Evolutionary conservation across 1,140 invertebrate species (phyloP), one percentile per base, ranked within the genome.

Genomic region (Drosophila rufa): DNA sequence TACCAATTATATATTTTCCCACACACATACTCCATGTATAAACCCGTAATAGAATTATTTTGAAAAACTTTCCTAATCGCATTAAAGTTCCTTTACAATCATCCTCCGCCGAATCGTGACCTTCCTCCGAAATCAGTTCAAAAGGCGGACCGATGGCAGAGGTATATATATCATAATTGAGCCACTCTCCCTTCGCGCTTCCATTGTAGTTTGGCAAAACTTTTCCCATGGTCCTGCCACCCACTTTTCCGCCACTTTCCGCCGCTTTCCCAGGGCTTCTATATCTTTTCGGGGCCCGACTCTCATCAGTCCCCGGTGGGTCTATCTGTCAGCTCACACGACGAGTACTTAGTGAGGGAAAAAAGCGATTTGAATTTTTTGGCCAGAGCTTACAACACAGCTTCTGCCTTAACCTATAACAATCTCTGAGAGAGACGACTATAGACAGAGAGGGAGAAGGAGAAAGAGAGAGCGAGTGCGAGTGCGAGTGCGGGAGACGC

Each of bases 301-400:
- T 66, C 36, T 33, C 38, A 69, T 69, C 66, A 33, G 36, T 38
- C 27, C 27, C 36, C 40, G 6, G 61, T 43, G 60, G 61, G 66
- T 66, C 66, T 51, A 67, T 69, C 66, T 68, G 62, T 53, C 66
- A 53, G 62, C 47, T 68, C 38, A 4, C 27, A 36, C 38, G 66
- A 42, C n/a, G 65, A 70, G 65, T 57, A 71, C 25, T 71, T 68
- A 69, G 40, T 27, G 17, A 47, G 25, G 33, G 51, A 42, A 33
- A 47, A 42, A 69, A 56, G 53, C 66, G 67, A 50, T 71, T 71
- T 70, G 66, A 50, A 70, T 71, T 70, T 71, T 59, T 59, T 33
- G 30, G 51, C 62, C 62, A 30, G 62, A 30, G 53, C 36, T 33
- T 45, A 56, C 53, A 55, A 15, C 12, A 33, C 68, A 71, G 50